Base-by-base conservation (phyloP, 1,140 invertebrate species). In the Drosophila mayri region DNA sequence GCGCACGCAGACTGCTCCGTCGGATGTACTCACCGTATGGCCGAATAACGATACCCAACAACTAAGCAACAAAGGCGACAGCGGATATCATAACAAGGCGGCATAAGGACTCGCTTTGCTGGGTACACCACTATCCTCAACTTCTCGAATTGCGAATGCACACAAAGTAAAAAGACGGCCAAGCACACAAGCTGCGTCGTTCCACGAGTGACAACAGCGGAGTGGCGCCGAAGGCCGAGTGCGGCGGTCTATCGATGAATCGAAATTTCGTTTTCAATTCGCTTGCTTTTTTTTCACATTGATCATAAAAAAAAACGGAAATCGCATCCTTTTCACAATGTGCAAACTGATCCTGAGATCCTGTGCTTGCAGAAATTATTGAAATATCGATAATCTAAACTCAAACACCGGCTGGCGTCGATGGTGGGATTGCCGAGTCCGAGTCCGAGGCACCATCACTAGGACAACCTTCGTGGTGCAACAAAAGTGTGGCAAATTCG, bases 401-500 rank as follows among this genome's bases (percentile, higher is more conserved):
- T 18, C 28, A 22, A 22, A 54, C 11, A 20, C 14, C 12, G 22
- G 18, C 32, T 55, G 20, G 50, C 37, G 8, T 16, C 35, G 16
- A 40, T 40, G 47, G 30, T 49, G 12, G 18, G 30, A 61, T 49
- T 49, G 14, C 1, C 20, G 4, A 5, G 9, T 22, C 28, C 28
- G 7, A 30, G 28, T 7, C 28, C 28, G 28, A 8, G 8, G 30
- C 12, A 12, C 43, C 59, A 49, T 49, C 43, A 14, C 43, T 32
- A 37, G 20, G 7, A 6, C 32, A 30, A 10, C 14, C 9, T 2
- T 25, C 25, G 4, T 5, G 25, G 54, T 22, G 62, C 38, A 46
- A 65, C 11, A 14, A 38, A 63, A 32, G 18, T 66, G 30, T 20
- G 46, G 46, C 38, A n/a, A 68, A 54, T 70, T 70, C 46, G 66